These are phyloP conservation scores for Eledona agricola DNA, from an alignment of 2,888 invertebrate species.

Conservation along the genomic window DNA sequence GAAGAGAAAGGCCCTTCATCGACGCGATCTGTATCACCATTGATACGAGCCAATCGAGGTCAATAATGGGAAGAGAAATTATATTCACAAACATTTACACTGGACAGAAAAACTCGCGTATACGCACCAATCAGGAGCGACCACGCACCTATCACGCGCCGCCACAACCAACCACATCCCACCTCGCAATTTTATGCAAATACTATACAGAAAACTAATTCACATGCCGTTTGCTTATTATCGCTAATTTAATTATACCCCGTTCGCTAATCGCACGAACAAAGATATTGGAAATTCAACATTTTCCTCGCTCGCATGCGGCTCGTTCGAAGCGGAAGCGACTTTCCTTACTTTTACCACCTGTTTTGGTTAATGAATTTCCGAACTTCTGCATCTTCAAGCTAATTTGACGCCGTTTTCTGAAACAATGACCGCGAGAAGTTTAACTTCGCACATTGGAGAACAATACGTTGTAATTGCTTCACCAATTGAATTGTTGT, in stretches of 20 bases:
- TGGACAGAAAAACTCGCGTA: not conserved
- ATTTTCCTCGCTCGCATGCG: too few relatives aligned
- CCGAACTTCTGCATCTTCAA: constrained; percentile 1
- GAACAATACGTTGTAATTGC: too few relatives aligned
- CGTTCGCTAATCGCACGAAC: constrained; percentile 3
- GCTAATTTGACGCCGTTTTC: constrained; percentile 2
- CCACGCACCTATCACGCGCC: too few relatives aligned
- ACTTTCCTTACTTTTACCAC: constrained; percentile 25
- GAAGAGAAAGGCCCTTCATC: constrained; percentile 34
- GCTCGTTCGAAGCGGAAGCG: constrained; percentile 19
- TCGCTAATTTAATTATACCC: constrained; percentile 9
- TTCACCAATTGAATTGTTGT: constrained; percentile 8
- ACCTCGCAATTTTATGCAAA: constrained; percentile 3
- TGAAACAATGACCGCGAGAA: too few relatives aligned
- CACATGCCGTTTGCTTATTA: constrained; percentile 5
- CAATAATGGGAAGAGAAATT: constrained; percentile 41
- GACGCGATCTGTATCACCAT: constrained; percentile 16
- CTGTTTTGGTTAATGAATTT: constrained; percentile 15
- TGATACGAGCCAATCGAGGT: constrained; percentile 33
- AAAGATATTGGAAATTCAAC: constrained; percentile 1
- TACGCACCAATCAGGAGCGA: too few relatives aligned
- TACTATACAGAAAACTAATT: too few relatives aligned
- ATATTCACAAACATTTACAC: constrained; percentile 26
- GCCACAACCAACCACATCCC: constrained; percentile 2
- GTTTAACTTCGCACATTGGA: too few relatives aligned